Percentiles rank a stretch among this genome's conserved stretches.
Evolutionary conservation across 2,113 vertebrate genomes (phyloP).

Genomic region (Australoheros scitulus): DNA sequence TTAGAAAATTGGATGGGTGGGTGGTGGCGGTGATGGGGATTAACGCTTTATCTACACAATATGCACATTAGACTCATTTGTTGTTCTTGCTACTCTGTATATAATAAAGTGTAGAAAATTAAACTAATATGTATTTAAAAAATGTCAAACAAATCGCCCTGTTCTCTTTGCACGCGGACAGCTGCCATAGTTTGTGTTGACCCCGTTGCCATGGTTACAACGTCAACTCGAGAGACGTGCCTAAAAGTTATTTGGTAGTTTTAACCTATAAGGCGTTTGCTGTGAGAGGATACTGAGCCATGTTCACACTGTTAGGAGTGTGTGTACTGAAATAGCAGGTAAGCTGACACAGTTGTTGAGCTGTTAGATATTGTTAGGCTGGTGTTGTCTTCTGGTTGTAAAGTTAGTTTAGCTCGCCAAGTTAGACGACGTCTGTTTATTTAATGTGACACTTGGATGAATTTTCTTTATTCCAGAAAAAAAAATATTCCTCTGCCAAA

Average conservation of each 20-base stretch:
- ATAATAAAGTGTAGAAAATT: background rate
- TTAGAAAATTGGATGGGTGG: constrained; percentile 68
- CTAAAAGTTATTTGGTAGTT: background rate
- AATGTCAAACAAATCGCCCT: no score
- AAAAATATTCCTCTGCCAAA: background rate
- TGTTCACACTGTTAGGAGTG: background rate
- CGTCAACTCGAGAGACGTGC: background rate
- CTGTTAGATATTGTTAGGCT: background rate
- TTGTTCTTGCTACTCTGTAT: background rate
- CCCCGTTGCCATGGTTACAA: constrained; percentile 51
- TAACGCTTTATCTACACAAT: constrained; percentile 43
- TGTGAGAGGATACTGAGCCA: background rate
- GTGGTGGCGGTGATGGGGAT: background rate
- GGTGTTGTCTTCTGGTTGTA: background rate
- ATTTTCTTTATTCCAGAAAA: background rate
- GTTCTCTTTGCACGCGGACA: constrained; percentile 21
- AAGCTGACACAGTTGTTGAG: background rate
- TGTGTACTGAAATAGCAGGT: background rate
- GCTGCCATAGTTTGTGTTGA: constrained; percentile 56
- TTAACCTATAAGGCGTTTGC: background rate
- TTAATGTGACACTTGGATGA: background rate
- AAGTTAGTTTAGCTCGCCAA: background rate
- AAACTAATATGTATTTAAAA: background rate
- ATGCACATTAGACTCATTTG: background rate
- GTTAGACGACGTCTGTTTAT: background rate